phyloP scores from a whole-genome alignment of 2,888 invertebrate species.

The Sylvicola cinctus region DNA sequence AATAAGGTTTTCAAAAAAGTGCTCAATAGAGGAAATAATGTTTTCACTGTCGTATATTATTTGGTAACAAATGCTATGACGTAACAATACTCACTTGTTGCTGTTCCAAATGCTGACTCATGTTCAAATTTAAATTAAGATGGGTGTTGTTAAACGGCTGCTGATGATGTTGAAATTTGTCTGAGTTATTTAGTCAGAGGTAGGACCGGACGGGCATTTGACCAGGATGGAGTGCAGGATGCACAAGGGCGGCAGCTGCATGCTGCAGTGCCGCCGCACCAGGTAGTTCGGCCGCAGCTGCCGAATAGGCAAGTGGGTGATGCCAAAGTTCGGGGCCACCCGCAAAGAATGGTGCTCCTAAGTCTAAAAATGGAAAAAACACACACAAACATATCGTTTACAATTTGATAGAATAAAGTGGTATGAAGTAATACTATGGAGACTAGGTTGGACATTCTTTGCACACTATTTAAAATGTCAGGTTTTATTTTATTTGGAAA shows the following conservation, averaged over 20 bases:
- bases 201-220: conserved; percentile 94
- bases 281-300: conserved; percentile 62
- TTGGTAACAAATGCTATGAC: too few relatives aligned
- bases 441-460: too few relatives aligned
- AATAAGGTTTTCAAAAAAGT: too few relatives aligned
- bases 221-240: conserved; percentile 82
- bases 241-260: conserved; percentile 74
- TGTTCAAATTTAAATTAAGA: too few relatives aligned
- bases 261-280: conserved; percentile 63
- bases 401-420: too few relatives aligned
- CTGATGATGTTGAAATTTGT: conserved; percentile 27
- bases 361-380: conserved; percentile 57
- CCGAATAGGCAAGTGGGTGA: conserved; percentile 66
- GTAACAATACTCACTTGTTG: too few relatives aligned
- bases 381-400: too few relatives aligned
- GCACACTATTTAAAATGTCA: too few relatives aligned
- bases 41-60: too few relatives aligned
- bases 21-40: too few relatives aligned
- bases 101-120: too few relatives aligned
- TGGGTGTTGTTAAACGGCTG: conserved; percentile 16
- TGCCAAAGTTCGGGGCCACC: conserved; percentile 88
- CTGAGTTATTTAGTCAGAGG: conserved; percentile 70
- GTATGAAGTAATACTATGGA: conserved; percentile 1
- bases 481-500: too few relatives aligned
- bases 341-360: conserved; percentile 92